A percentile compares a stretch with the other conserved stretches of the same genome.
Evolutionary conservation across 2,888 invertebrate genomes (phyloP).

Genomic region (Arge pagana): DNA sequence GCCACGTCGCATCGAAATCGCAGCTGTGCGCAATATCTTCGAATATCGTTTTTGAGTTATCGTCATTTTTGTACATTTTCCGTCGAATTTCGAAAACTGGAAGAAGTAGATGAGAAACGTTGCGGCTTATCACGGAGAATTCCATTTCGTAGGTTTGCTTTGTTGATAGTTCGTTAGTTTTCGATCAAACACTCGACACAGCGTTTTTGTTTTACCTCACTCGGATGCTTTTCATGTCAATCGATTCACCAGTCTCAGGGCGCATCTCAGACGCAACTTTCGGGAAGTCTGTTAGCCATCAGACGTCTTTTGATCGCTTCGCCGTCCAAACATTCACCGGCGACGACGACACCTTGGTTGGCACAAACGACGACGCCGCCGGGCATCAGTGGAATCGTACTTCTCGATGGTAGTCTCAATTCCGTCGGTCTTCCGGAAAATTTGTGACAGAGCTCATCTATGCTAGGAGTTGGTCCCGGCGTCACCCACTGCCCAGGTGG

Average conservation of each 20-base stretch:
- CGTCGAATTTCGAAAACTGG: no score
- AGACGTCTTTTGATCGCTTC: conserved; percentile 86
- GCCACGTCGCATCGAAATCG: no score
- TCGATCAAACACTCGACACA: no score
- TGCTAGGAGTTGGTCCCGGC: conserved; percentile 58
- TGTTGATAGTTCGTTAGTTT: no score
- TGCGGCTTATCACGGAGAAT: no score
- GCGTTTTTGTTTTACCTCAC: not conserved
- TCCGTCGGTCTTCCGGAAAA: conserved; percentile 54
- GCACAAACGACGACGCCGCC: conserved; percentile 44
- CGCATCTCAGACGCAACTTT: conserved; percentile 87
- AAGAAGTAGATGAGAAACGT: no score
- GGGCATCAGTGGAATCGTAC: conserved; percentile 46
- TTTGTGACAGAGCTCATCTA: conserved; percentile 56
- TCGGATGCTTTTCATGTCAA: no score
- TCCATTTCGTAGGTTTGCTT: no score
- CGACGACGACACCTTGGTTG: conserved; percentile 51
- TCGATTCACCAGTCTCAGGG: no score
- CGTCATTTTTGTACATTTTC: no score
- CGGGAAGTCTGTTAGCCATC: conserved; percentile 84
- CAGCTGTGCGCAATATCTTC: no score
- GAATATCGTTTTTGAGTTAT: no score
- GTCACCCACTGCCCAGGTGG: conserved; percentile 60
- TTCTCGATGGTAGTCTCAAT: conserved; percentile 53
- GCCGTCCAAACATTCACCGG: conserved; percentile 70